These are phyloP conservation scores for Chesias legatella DNA, from an alignment of 2,888 invertebrate genomes.

Conservation along the genomic window DNA sequence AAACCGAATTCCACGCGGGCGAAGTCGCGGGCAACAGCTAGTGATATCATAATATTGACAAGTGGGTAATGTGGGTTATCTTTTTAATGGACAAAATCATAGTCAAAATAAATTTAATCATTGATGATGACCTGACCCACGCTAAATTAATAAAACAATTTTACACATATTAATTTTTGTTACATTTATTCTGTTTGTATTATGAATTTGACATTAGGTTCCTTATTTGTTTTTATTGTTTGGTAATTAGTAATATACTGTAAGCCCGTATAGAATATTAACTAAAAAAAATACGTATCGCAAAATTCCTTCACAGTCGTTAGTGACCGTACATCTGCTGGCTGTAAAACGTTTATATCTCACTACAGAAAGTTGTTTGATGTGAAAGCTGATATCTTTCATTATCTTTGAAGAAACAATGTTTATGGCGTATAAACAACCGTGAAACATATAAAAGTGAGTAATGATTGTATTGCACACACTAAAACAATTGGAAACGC, in stretches of 20 bases:
- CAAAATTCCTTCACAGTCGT: slow-evolving; percentile 3
- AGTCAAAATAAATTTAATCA: slow-evolving; percentile 24
- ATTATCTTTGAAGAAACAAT: slow-evolving; percentile 22
- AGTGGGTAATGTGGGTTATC: slow-evolving; percentile 11
- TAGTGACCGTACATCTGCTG: slow-evolving; percentile 6
- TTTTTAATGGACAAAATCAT: slow-evolving; percentile 10
- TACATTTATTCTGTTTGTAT: too few species aligned
- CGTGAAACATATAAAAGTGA: slow-evolving; percentile 10
- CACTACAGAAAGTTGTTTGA: slow-evolving; percentile 23
- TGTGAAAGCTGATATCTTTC: slow-evolving; percentile 21
- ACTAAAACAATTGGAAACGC: too few species aligned
- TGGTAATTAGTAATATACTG: too few species aligned
- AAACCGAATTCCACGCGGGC: too few species aligned
- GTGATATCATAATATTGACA: too few species aligned
- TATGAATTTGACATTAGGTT: too few species aligned
- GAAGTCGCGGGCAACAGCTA: too few species aligned
- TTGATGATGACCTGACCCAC: slow-evolving; percentile 16
- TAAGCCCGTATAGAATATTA: too few species aligned
- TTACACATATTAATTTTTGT: too few species aligned
- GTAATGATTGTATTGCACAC: not conserved
- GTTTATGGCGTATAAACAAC: slow-evolving; percentile 24
- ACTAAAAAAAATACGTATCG: slow-evolving; percentile 1
- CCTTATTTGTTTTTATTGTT: too few species aligned
- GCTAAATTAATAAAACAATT: slow-evolving; percentile 15
- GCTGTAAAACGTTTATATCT: slow-evolving; percentile 18